Conservation (phyloP, 2,888 invertebrate genomes). For the Parnassius orleans region DNA sequence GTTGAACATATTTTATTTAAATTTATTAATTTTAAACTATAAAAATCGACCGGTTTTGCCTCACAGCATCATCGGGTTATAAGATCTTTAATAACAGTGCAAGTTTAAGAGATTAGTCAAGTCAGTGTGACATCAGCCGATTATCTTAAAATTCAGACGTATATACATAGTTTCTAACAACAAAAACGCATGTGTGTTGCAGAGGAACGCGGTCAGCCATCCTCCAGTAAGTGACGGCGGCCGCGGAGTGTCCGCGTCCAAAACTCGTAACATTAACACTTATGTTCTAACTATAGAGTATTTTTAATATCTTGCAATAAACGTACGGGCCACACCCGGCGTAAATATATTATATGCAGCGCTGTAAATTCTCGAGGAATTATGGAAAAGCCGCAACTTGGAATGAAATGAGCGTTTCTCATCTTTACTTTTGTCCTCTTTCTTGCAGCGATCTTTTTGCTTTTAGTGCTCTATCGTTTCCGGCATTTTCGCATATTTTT, state of each 20-base stretch:
- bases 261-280: slow-evolving; percentile 18
- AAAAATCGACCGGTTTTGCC: no score
- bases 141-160: no score
- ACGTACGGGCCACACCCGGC: background rate
- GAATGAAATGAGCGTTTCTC: background rate
- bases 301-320: slow-evolving; percentile 4
- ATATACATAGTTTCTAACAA: background rate
- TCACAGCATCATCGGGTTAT: no score
- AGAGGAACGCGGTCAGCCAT: slow-evolving; percentile 59
- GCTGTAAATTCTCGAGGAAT: slow-evolving; percentile 7
- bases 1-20: no score
- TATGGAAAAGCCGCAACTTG: no score
- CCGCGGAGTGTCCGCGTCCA: slow-evolving; percentile 28
- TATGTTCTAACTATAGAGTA: slow-evolving; percentile 10
- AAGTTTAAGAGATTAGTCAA: no score
- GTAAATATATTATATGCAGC: slow-evolving; percentile 20
- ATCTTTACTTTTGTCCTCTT: background rate
- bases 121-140: no score
- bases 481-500: background rate
- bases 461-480: background rate
- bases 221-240: slow-evolving; percentile 63
- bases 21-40: no score
- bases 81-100: no score
- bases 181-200: slow-evolving; percentile 32
- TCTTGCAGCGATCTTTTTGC: background rate